Base-by-base conservation (phyloP, 2,888 invertebrate species). In the Agrochola lychnidis region DNA sequence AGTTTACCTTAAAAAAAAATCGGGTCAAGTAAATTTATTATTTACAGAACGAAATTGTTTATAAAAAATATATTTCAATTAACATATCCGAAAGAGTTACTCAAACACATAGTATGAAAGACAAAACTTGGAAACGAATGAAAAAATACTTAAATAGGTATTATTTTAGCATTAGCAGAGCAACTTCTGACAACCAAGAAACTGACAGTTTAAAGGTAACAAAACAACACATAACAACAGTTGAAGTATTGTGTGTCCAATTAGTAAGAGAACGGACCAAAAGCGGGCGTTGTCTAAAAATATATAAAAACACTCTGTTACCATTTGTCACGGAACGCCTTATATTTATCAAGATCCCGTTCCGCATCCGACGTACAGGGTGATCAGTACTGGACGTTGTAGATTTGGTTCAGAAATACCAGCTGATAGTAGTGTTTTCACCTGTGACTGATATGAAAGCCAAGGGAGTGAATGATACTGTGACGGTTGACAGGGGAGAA, bases 321-420 rank as follows among this genome's bases (percentile, higher is more conserved):
- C 95, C 95, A 96, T 96, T 96, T 96, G 96, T 96, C 96, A 96
- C 94, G 92, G 94, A 89, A 93, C 94, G 93, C 95, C 93, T 91
- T 93, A 96, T 95, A 94, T 96, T 96, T 96, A 96, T 96, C 96
- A 96, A 94, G 96, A 96, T 95, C 92, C 90, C 89, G 92, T 92
- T 93, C 91, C 90, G 91, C 90, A 87, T 85, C 87, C 69, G 14
- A 73, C 53, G 64, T 92, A 94, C 90, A 94, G 93, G 92, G 53
- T 79, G 73, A 64, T 83, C 77, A 83, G 59, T 53, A 48, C 48
- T n/a, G n/a, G n/a, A 10, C 0, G 14, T 68, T 4, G 68, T 68
- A 4, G 2, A 68, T 40, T 0, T 59, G 1, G 10, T 68, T n/a
- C 36, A 19, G 36, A 68, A 68, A 68, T 40, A n/a, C 12, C n/a